Conservation (phyloP, 2,113 vertebrate species). For the Lanius ludovicianus region DNA sequence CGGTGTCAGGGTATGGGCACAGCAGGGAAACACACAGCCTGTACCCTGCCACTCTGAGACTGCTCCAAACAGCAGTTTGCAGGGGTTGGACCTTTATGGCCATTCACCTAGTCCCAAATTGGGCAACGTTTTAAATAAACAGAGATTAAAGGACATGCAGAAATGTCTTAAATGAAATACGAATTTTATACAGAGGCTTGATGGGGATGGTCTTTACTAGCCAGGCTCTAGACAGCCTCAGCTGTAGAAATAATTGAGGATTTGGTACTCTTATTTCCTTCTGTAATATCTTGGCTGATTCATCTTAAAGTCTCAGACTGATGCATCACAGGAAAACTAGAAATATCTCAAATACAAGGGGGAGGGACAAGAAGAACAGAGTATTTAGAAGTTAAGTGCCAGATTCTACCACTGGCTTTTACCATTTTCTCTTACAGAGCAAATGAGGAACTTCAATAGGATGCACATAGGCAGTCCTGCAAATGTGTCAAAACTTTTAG, state of each 20-base stretch:
- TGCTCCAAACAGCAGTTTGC: not conserved
- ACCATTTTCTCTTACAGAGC: not conserved
- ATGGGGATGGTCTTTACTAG: not conserved
- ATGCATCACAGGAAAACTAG: not conserved
- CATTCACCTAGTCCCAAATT: not conserved
- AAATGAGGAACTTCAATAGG: not conserved
- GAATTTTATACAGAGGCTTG: not conserved
- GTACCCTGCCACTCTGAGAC: accelerated
- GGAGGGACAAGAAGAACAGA: not conserved
- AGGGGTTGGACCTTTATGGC: not conserved
- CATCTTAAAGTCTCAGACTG: not conserved
- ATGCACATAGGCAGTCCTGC: not conserved
- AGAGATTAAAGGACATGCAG: not conserved
- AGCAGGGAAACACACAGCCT: not conserved
- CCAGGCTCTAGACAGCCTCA: not conserved
- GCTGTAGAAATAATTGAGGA: not conserved
- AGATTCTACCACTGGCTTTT: not conserved
- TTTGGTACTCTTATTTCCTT: not conserved
- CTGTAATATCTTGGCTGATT: not conserved
- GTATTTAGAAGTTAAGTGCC: not conserved
- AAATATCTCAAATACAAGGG: not conserved
- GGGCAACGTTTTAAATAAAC: not conserved
- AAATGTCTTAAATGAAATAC: not conserved
- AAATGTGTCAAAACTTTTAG: not conserved
- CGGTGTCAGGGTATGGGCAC: not conserved